These are phyloP conservation scores for Etheostoma nigrum DNA, from an alignment of 2,797 vertebrate genomes.

Conservation along the genomic window DNA sequence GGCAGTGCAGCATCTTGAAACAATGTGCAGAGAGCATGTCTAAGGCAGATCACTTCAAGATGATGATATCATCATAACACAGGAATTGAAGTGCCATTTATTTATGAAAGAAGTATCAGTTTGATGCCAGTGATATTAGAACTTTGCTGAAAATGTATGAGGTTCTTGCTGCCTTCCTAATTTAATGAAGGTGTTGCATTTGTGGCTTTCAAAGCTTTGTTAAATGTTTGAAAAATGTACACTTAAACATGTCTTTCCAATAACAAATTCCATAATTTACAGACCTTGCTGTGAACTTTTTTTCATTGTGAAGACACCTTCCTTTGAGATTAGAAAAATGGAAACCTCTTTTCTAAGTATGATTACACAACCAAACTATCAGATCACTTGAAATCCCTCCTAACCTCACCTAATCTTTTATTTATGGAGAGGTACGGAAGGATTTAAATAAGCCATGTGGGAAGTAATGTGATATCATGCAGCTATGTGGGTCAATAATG, in stretches of 20 bases:
- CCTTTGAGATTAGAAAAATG: constrained; percentile 23
- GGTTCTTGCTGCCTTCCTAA: not conserved
- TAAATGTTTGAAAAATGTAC: not conserved
- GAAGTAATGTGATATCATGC: constrained; percentile 30
- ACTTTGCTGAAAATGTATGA: not conserved
- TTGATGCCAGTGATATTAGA: not conserved
- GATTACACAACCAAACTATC: constrained; percentile 37
- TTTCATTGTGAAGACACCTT: constrained; percentile 17
- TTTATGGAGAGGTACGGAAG: constrained; percentile 34
- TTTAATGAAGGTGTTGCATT: not conserved
- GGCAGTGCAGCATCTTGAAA: constrained; percentile 11
- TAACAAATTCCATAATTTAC: not conserved
- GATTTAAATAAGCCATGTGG: constrained; percentile 52
- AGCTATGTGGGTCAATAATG: constrained; percentile 45
- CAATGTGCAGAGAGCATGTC: not conserved
- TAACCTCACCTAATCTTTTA: constrained; percentile 32
- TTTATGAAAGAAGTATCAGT: not conserved
- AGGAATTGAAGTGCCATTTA: not conserved
- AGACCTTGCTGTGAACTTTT: not conserved
- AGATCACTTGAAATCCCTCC: constrained; percentile 47
- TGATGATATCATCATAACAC: not conserved
- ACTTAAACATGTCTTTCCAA: not conserved
- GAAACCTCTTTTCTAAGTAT: constrained; percentile 6
- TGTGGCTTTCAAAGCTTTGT: not conserved
- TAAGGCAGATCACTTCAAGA: not conserved